phyloP scores from a whole-genome alignment of 2,888 invertebrate genomes.

The Cephus sareptanus region DNA sequence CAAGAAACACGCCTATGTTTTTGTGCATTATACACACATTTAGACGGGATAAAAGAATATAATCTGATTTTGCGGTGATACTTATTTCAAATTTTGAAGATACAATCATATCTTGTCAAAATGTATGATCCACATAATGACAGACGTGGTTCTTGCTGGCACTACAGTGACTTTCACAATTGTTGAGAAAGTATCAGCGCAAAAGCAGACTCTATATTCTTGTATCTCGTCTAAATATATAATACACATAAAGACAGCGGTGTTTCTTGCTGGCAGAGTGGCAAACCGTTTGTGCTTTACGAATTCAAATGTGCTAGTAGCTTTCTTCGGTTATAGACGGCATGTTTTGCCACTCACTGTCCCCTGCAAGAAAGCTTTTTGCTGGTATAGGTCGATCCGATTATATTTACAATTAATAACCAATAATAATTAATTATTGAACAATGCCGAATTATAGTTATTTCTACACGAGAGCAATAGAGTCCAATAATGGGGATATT shows the following conservation, averaged over 20 bases:
- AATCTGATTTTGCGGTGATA: no score
- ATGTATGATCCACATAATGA: no score
- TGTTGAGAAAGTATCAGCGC: no score
- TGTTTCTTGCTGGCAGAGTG: not conserved
- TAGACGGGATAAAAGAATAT: no score
- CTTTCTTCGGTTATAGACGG: not conserved
- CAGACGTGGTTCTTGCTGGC: no score
- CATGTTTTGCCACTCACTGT: not conserved
- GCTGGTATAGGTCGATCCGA: no score
- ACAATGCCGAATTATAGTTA: constrained; percentile 53
- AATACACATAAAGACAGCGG: not conserved
- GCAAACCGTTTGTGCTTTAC: not conserved
- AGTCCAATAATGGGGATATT: constrained; percentile 37
- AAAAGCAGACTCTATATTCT: not conserved
- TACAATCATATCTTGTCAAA: no score
- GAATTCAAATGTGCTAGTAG: not conserved
- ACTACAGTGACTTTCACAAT: no score
- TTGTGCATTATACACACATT: no score
- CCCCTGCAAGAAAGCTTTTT: not conserved
- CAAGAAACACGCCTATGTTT: no score
- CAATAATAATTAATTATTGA: not conserved
- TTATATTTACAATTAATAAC: no score
- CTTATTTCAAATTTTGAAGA: no score
- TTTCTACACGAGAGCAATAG: constrained; percentile 49
- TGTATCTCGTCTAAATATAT: not conserved